Evolutionary conservation across 2,113 vertebrate species (phyloP).

Genomic region (Apodemus speciosus): DNA sequence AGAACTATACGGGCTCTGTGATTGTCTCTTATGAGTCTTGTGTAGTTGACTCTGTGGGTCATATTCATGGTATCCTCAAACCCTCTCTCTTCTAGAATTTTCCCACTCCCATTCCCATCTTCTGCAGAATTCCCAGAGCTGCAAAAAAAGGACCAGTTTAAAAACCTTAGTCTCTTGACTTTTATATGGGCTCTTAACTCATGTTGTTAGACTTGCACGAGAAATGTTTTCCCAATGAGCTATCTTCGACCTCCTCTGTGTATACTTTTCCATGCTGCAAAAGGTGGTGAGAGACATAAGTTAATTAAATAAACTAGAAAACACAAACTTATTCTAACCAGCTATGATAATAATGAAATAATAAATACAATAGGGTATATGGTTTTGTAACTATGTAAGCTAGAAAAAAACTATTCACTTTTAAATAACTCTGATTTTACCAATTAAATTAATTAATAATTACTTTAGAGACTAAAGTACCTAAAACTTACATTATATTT

Average conservation of each 20-base stretch:
- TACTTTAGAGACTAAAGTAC: neutral
- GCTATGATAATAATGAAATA: conserved; percentile 61
- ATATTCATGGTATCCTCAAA: neutral
- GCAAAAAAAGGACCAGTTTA: too few relatives aligned
- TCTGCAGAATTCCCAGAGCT: neutral
- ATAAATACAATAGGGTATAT: neutral
- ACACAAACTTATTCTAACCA: conserved; percentile 24
- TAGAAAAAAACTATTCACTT: conserved; percentile 1
- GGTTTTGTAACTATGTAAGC: neutral
- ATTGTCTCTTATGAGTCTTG: neutral
- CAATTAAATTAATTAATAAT: conserved; percentile 56
- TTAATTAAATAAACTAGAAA: conserved; percentile 18
- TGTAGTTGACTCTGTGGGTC: neutral
- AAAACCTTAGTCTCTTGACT: neutral
- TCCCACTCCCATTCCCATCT: too few relatives aligned
- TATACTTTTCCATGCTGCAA: neutral
- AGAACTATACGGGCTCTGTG: neutral
- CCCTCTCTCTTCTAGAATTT: neutral
- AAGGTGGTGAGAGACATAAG: neutral
- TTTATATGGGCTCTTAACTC: neutral
- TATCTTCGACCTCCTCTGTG: neutral
- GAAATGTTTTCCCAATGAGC: too few relatives aligned
- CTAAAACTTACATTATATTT: conserved; percentile 35
- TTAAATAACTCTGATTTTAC: conserved; percentile 56
- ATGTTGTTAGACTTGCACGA: too few relatives aligned